Base-by-base conservation (phyloP, 1,140 invertebrate genomes). In the Drosophila biarmipes region DNA sequence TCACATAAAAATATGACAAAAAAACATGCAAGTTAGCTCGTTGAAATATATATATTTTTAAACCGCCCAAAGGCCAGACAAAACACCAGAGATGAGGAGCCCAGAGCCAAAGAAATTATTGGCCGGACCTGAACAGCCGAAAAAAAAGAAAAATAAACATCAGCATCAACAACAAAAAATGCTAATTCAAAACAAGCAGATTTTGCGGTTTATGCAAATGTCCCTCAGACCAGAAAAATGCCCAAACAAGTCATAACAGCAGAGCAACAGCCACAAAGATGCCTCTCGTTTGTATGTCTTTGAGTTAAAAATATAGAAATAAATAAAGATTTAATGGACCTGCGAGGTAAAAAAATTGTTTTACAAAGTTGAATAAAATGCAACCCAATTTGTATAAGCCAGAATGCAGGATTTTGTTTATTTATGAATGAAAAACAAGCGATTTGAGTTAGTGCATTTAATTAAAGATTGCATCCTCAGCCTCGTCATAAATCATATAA, bases 181-280 rank as follows among this genome's bases (percentile, higher is more conserved):
- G 84, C 82, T 87, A 86, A 86, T 86, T 75, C 84, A 86, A 69
- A 86, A 79, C 82, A 89, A 86, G 82, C 82, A 86, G 82, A 86
- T 86, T 87, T 89, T 86, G 84, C 84, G 82, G 82, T 89, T 86
- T 86, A 86, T 86, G 82, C 82, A 86, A 86, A 86, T 86, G 55
- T 34, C 38, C 35, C 49, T 37, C 53, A 55, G 58, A 54, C 61
- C 73, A 78, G 64, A 77, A 37, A 57, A 46, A 76, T 35, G 57
- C 51, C 58, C 80, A 40, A 73, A 79, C 51, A 74, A 87, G 76
- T 67, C 73, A 68, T 76, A 78, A 77, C 68, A 85, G 56, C 52
- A 57, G 57, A 73, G 56, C 51, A 62, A 45, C 54, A 48, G 38
- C 56, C 55, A 58, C 43, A 77, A 54, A 52, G 55, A 52, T 49